A percentile compares a stretch with the other conserved stretches of the same genome.
phyloP scores from a whole-genome alignment of 1,140 invertebrate species.

The Apis cerana region DNA sequence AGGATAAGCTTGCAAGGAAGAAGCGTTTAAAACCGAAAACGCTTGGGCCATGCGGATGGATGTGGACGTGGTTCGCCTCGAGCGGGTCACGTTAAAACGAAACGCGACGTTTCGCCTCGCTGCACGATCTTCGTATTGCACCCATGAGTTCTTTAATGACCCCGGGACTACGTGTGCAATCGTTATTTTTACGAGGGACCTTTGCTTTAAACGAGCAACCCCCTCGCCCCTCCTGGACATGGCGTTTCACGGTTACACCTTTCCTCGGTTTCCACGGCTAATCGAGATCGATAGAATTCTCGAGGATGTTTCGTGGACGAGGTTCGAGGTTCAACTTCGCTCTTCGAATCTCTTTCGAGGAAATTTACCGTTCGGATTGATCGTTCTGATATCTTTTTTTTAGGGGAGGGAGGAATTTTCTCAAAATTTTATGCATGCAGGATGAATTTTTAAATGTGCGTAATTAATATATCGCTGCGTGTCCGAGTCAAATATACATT shows the following conservation, averaged over 20 bases:
- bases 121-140: conserved; percentile 60
- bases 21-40: conserved; percentile 54
- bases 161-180: conserved; percentile 65
- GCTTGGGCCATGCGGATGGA: conserved; percentile 21
- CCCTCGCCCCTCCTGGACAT: no score
- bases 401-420: no score
- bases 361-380: no score
- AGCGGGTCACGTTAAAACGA: conserved; percentile 68
- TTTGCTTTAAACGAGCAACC: conserved; percentile 38
- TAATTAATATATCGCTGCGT: no score
- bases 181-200: conserved; percentile 73
- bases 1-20: conserved; percentile 24
- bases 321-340: neutral
- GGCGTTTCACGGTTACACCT: conserved; percentile 9
- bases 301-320: neutral
- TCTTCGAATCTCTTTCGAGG: no score
- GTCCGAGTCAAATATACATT: no score
- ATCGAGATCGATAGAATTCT: conserved; percentile 17
- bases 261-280: conserved; percentile 8
- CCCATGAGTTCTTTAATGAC: conserved; percentile 73
- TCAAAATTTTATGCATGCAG: no score
- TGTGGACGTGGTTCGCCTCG: conserved; percentile 54
- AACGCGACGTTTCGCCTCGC: conserved; percentile 62
- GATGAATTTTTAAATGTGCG: no score
- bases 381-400: no score